Percentiles rank a stretch among this genome's conserved stretches.
phyloP scores from a whole-genome alignment of 2,797 vertebrate genomes.

The Thalassophryne amazonica region DNA sequence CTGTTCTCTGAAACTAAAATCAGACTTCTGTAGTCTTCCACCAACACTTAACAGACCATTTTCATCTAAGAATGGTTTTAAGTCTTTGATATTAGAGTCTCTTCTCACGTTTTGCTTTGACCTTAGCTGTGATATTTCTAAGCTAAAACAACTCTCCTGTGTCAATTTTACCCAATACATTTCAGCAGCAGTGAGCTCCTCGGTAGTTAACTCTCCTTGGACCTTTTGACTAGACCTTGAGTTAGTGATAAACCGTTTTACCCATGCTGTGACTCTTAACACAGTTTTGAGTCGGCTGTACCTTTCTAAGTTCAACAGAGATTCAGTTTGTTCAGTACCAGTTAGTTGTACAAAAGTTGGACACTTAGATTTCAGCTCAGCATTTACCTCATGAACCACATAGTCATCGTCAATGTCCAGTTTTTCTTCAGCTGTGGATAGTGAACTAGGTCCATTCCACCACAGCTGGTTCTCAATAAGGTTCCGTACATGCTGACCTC shows the following conservation, averaged over 20 bases:
- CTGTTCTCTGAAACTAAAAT: conserved; percentile 18
- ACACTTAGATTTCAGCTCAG: neutral
- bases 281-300: neutral
- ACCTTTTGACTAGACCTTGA: neutral
- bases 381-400: neutral
- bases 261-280: conserved; percentile 2
- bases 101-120: neutral
- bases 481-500: neutral
- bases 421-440: neutral
- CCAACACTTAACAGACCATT: conserved; percentile 12
- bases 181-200: conserved; percentile 12
- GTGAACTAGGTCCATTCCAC: neutral
- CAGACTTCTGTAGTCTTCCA: conserved; percentile 15
- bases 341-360: neutral
- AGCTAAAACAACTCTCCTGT: conserved; percentile 12
- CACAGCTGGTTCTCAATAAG: conserved; percentile 5
- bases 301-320: neutral
- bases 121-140: conserved; percentile 5
- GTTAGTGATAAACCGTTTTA: conserved; percentile 5
- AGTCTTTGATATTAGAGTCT: conserved; percentile 1
- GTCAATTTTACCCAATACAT: conserved; percentile 6
- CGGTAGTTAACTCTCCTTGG: conserved; percentile 5
- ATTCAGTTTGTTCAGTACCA: conserved; percentile 4
- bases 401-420: neutral
- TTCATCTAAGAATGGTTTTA: conserved; percentile 23